A percentile compares a stretch with the other conserved stretches of the same genome.
Conservation (phyloP, 2,113 vertebrate genomes). For the Aspidoscelis tigris region DNA sequence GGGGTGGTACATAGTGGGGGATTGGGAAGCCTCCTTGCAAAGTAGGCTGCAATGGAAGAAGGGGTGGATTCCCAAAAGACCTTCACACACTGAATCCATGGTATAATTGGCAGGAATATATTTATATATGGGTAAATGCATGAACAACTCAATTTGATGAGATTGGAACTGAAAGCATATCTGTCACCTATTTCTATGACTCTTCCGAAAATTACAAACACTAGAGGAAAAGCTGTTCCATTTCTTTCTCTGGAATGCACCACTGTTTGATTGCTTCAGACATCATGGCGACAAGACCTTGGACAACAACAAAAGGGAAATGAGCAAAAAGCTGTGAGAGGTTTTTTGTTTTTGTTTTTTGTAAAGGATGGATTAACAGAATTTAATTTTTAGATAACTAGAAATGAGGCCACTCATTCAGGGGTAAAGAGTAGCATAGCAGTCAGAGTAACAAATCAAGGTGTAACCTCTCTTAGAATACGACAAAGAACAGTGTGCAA, state of each 20-base stretch:
- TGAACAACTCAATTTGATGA: background rate
- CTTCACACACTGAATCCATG: background rate
- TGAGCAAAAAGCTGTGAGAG: background rate
- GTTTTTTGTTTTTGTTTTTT: background rate
- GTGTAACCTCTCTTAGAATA: background rate
- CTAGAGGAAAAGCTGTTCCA: background rate
- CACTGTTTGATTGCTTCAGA: background rate
- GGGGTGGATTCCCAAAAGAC: background rate
- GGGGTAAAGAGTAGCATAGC: background rate
- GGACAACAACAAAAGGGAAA: background rate
- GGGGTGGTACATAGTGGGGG: too few relatives aligned
- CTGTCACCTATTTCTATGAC: background rate
- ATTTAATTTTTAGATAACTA: background rate
- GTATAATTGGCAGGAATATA: background rate
- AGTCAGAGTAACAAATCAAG: background rate
- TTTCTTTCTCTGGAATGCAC: background rate
- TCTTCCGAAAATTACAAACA: background rate
- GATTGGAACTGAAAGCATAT: background rate
- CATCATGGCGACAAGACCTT: background rate
- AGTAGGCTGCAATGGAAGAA: too few relatives aligned
- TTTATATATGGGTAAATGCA: background rate
- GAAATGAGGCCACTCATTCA: background rate
- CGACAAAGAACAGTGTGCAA: background rate
- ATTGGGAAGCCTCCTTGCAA: too few relatives aligned
- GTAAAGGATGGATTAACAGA: background rate